Evolutionary conservation across 2,797 vertebrate genomes (phyloP), one percentile per base, ranked within the genome.

Genomic region (Rhodeus uyekii): DNA sequence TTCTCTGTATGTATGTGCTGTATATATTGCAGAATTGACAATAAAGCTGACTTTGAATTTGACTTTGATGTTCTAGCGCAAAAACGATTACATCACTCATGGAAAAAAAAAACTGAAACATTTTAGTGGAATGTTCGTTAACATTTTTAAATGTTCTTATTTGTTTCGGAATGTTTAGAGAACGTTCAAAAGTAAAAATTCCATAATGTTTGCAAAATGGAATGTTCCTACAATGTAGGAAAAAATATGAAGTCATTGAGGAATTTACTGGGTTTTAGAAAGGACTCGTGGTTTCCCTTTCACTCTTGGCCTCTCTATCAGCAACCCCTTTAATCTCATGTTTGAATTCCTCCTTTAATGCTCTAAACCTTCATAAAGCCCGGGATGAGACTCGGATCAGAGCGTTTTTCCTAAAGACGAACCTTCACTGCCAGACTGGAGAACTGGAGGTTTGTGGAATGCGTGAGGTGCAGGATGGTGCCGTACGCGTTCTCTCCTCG

Each of bases 341-440:
- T 24, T 34, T 36, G 22, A 16, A 77, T 12, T 65, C 61, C 36
- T 36, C 18, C 42, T 77, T n/a, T 27, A 34, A 46, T 12, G 10
- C 42, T 27, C 27, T 50, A 46, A 64, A 24, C 19, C 2, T 32
- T 50, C 42, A 65, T 64, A 27, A 60, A 58, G 8, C 72, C 29
- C 3, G 9, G 61, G 34, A 12, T 63, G 22, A 82, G n/a, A 44
- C 68, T 55, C 13, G 16, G 50, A 36, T 44, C 46, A 24, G 8
- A n/a, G n/a, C 36, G 29, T 75, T 24, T 80, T 53, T 55, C n/a
- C 53, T 58, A 53, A 44, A 50, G 7, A 9, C 76, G 34, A 24
- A 96, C 97, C 95, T 95, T 97, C 80, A 96, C 92, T 9, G 97
- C 93, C 84, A 98, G 83, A 90, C 95, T 97, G 90, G 97, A 97